A percentile compares a stretch with the other conserved stretches of the same genome.
These are phyloP conservation scores for Listronotus oregonensis DNA, from an alignment of 1,140 invertebrate species.

Conservation along the genomic window DNA sequence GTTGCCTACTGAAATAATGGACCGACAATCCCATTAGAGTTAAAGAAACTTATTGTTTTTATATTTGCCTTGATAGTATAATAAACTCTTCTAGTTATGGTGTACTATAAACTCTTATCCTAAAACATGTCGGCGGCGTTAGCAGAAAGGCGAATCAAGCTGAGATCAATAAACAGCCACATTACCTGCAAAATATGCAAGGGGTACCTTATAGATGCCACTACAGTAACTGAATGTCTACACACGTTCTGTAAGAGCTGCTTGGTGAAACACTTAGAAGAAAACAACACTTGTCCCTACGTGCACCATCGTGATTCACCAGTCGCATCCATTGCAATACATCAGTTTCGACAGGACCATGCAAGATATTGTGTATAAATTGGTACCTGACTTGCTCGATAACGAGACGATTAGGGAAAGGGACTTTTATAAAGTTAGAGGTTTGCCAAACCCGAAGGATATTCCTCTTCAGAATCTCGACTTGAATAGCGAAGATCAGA, in stretches of 20 bases:
- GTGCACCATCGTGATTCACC: slow-evolving; percentile 95
- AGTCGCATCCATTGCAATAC: slow-evolving; percentile 94
- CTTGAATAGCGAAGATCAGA: slow-evolving; percentile 64
- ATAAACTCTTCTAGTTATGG: no score
- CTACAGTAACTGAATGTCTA: slow-evolving; percentile 95
- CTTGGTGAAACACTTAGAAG: slow-evolving; percentile 94
- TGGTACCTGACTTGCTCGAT: slow-evolving; percentile 89
- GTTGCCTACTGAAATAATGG: no score
- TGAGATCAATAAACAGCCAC: slow-evolving; percentile 88
- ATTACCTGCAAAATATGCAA: slow-evolving; percentile 95
- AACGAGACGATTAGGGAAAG: slow-evolving; percentile 85
- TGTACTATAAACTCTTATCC: no score
- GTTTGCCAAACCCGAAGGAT: slow-evolving; percentile 87
- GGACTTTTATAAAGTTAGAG: slow-evolving; percentile 83
- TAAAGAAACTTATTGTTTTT: no score
- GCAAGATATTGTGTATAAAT: slow-evolving; percentile 98
- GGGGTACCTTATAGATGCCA: slow-evolving; percentile 96
- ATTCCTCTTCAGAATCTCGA: slow-evolving; percentile 68
- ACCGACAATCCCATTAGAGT: no score
- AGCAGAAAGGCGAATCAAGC: slow-evolving; percentile 85
- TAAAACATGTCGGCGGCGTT: slow-evolving; percentile 3
- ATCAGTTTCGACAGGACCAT: slow-evolving; percentile 97
- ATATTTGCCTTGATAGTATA: no score
- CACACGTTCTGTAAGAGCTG: slow-evolving; percentile 99
- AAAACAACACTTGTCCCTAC: slow-evolving; percentile 96